Evolutionary conservation across 2,888 invertebrate species (phyloP), one percentile per base, ranked within the genome.

Genomic region (Diplolepis rosae): DNA sequence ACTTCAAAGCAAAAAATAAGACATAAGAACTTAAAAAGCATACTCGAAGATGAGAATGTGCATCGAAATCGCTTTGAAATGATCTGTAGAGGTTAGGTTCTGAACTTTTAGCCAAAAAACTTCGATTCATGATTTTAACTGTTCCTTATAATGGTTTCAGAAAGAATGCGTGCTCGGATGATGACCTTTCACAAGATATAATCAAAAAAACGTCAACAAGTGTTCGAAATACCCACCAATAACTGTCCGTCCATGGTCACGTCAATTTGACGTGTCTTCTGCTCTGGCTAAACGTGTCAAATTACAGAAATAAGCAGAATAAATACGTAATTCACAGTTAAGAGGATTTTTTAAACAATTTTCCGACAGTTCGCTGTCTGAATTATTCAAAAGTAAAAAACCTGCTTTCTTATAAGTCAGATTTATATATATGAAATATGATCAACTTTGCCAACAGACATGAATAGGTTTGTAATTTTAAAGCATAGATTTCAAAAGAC

Each of bases 221-320:
- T 70, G 54, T 22, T 35, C 28, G 61, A 73, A 72, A 77, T 76
- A 81, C 82, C 80, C 79, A 86, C 87, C 84, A 84, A 81, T 74
- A 84, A 76, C 76, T 86, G 85, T 68, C 84, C 84, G 74, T 86
- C 82, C 87, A 86, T 87, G 71, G 79, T 83, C 77, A 78, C 74
- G 74, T 78, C 79, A 79, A 76, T 66, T 78, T 69, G 72, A 76
- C 77, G 77, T 73, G 76, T 73, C 56, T 61, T 61, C 35, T 39
- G 35, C 56, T 61, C 35, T 30, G 18, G 9, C 13, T 11, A 32
- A 35, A 56, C 27, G 18, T 42, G 39, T 42, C 39, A 42, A 42
- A 42, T n/a, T 42, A 42, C 39, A n/a, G n/a, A n/a, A n/a, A n/a
- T n/a, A n/a, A n/a, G 39, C 13, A 42, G 39, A 42, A 42, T 42